Evolutionary conservation across 2,888 invertebrate species (phyloP).

Genomic region (Apamea anceps): DNA sequence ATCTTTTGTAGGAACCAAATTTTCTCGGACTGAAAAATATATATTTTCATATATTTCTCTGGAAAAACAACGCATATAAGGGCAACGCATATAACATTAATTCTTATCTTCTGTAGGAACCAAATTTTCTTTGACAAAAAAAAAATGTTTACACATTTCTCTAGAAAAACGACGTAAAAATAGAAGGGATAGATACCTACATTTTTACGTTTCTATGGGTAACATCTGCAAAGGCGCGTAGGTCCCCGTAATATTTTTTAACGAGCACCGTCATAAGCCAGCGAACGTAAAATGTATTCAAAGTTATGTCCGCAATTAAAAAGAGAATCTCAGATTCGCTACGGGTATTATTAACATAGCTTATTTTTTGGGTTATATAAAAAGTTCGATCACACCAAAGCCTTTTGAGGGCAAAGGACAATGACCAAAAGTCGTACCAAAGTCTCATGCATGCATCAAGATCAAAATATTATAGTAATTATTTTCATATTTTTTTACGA

Average conservation of each 20-base stretch:
- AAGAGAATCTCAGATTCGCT: conserved; percentile 9
- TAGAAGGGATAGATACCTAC: too few species aligned
- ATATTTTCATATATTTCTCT: background rate
- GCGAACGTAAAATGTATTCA: conserved; percentile 50
- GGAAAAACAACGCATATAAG: background rate
- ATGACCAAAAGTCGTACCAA: too few species aligned
- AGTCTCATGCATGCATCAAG: too few species aligned
- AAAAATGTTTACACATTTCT: background rate
- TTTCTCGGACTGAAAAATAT: too few species aligned
- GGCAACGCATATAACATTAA: background rate
- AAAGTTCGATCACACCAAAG: background rate
- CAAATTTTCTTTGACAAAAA: background rate
- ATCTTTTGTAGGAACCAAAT: background rate
- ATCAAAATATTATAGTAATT: too few species aligned
- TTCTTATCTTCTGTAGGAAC: background rate
- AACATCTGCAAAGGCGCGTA: background rate
- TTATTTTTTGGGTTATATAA: conserved; percentile 22
- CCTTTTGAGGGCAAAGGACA: background rate
- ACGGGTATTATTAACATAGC: conserved; percentile 6
- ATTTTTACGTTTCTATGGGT: background rate
- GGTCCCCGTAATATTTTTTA: conserved; percentile 16
- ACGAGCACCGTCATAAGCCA: conserved; percentile 31
- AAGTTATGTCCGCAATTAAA: conserved; percentile 32
- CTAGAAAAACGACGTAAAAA: background rate
- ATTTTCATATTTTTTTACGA: too few species aligned